These are phyloP conservation scores for Dolichomitus sp. DNA, from an alignment of 2,888 invertebrate genomes.

Conservation along the genomic window DNA sequence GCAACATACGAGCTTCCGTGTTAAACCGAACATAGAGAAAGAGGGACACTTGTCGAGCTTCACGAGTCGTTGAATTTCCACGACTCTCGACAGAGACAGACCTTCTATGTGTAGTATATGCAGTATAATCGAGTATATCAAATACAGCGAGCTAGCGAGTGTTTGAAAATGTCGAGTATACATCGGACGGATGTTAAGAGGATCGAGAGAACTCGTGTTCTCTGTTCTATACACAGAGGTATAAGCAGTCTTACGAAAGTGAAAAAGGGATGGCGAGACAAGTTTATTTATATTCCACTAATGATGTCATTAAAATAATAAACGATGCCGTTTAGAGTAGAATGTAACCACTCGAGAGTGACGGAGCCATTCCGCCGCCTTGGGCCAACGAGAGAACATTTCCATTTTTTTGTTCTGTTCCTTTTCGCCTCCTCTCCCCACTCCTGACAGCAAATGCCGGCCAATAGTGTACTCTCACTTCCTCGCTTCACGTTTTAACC, in stretches of 20 bases:
- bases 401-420: conserved; percentile 47
- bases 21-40: conserved; percentile 16
- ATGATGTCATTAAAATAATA: conserved; percentile 83
- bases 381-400: conserved; percentile 55
- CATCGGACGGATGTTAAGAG: conserved; percentile 42
- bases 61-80: conserved; percentile 49
- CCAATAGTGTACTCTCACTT: conserved; percentile 21
- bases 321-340: conserved; percentile 78
- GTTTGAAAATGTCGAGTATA: conserved; percentile 47
- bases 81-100: conserved; percentile 6
- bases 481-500: conserved; percentile 6
- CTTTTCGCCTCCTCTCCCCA: conserved; percentile 48
- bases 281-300: conserved; percentile 81
- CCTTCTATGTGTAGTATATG: neutral
- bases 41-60: conserved; percentile 38
- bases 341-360: conserved; percentile 69
- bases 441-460: conserved; percentile 43
- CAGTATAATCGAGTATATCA: conserved; percentile 36
- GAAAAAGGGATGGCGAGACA: conserved; percentile 54
- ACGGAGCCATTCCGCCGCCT: conserved; percentile 47
- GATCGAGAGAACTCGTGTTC: conserved; percentile 48
- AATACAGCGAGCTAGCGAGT: conserved; percentile 22
- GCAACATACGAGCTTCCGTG: conserved; percentile 28
- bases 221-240: conserved; percentile 26
- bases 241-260: conserved; percentile 22